These are phyloP conservation scores for Apodemus sylvaticus DNA, from an alignment of 2,113 vertebrate species.

Conservation along the genomic window DNA sequence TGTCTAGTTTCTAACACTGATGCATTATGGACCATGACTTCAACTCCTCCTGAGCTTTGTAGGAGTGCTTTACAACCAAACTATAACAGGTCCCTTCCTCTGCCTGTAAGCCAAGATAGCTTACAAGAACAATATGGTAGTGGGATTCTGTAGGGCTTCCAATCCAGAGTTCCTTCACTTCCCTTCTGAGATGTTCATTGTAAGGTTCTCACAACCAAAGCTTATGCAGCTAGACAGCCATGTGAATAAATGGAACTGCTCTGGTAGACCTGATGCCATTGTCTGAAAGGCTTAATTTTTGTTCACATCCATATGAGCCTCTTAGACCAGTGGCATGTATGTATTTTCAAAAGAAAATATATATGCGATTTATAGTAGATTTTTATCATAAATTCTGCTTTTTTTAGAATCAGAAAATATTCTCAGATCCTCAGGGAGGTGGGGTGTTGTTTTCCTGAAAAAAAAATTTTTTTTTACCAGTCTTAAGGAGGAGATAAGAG, in stretches of 20 bases:
- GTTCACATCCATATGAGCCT: not conserved
- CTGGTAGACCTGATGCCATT: not conserved
- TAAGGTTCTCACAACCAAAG: not conserved
- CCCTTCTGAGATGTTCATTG: not conserved
- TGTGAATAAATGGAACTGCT: not conserved
- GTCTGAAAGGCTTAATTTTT: not conserved
- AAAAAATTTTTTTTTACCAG: not conserved
- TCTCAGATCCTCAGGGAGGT: not conserved
- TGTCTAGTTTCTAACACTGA: not conserved
- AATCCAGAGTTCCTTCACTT: not conserved
- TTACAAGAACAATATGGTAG: not conserved
- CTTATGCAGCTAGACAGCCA: not conserved
- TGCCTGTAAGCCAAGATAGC: not conserved
- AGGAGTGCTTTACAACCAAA: not conserved
- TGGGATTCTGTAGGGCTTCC: not conserved
- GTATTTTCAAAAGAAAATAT: not conserved
- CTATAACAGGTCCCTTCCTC: constrained; percentile 53
- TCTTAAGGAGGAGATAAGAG: not conserved
- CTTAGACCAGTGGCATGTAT: not conserved
- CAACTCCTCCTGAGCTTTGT: not conserved
- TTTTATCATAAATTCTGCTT: not conserved
- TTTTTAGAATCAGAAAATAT: constrained; percentile 5
- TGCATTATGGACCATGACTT: not conserved
- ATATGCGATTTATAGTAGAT: not conserved
- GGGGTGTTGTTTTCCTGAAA: not conserved